Conservation (phyloP, 64 coral and sea anemone genomes). For the Dendrophyllia cribrosa region DNA sequence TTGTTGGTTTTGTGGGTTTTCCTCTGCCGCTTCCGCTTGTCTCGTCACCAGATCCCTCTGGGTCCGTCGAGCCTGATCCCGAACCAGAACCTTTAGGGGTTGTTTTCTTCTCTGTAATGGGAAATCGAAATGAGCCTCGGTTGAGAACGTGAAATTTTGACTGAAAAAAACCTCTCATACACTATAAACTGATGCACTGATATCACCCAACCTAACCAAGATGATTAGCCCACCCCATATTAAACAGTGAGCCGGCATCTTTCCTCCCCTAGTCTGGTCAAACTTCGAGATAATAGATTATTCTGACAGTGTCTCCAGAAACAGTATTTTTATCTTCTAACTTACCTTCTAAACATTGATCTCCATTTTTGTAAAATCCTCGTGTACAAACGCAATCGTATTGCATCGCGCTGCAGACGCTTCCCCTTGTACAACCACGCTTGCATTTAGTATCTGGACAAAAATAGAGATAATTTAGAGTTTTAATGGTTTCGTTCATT, state of each 20-base stretch:
- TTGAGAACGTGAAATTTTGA: no score
- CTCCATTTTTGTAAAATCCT: slow-evolving; percentile 74
- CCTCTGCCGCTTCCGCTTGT: not conserved
- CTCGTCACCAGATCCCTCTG: slow-evolving; percentile 35
- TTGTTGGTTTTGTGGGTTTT: not conserved
- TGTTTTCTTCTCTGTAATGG: not conserved
- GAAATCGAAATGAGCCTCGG: no score
- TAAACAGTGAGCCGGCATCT: no score
- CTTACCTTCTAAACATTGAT: slow-evolving; percentile 67
- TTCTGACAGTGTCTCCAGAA: no score
- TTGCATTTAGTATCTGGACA: slow-evolving; percentile 51
- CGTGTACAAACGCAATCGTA: slow-evolving; percentile 65
- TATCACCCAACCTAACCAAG: no score
- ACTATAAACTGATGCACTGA: no score
- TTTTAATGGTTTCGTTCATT: not conserved
- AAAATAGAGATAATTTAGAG: not conserved
- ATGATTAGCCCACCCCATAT: no score
- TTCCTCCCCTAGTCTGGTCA: no score
- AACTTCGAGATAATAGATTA: no score
- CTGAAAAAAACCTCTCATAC: no score
- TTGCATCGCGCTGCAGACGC: slow-evolving; percentile 59
- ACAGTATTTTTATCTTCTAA: no score
- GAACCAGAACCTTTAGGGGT: not conserved
- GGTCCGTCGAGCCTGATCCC: not conserved
- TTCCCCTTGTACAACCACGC: slow-evolving; percentile 62